phyloP scores from a whole-genome alignment of 2,113 vertebrate species.

The Penelope pileata region DNA sequence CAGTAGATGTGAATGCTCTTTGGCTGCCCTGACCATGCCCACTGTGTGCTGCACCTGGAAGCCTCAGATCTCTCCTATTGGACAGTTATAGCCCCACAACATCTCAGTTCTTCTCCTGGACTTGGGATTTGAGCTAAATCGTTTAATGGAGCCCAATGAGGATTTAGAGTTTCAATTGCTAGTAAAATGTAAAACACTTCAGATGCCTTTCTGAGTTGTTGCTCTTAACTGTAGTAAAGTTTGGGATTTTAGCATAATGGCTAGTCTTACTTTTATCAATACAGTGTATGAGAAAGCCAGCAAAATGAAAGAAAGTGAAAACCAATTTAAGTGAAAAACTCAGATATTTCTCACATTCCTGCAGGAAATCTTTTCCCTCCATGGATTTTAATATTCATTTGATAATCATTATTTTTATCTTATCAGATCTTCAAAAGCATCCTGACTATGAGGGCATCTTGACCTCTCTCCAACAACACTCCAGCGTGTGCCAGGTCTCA shows the following conservation, averaged over 20 bases:
- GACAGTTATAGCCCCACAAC: not conserved
- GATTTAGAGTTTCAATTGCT: not conserved
- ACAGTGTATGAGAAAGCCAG: not conserved
- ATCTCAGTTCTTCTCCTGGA: not conserved
- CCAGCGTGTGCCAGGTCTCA: not conserved
- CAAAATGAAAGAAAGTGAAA: not conserved
- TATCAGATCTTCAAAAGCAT: not conserved
- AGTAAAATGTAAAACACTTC: not conserved
- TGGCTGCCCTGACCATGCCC: not conserved
- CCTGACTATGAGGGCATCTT: not conserved
- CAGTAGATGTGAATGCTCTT: not conserved
- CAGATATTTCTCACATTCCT: not conserved
- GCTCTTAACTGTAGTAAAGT: not conserved
- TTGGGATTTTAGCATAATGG: not conserved
- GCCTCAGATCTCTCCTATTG: not conserved
- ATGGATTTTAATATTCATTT: not conserved
- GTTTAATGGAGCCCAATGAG: not conserved
- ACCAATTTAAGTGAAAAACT: not conserved
- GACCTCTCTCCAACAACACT: not conserved
- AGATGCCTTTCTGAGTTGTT: not conserved
- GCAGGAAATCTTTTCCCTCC: not conserved
- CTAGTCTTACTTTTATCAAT: not conserved
- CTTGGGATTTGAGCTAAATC: not conserved
- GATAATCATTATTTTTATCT: not conserved
- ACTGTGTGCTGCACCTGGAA: not conserved